Percentiles rank a stretch among this genome's conserved stretches.
Conservation (phyloP, 2,113 vertebrate species). For the Leptobrachium ailaonicum region DNA sequence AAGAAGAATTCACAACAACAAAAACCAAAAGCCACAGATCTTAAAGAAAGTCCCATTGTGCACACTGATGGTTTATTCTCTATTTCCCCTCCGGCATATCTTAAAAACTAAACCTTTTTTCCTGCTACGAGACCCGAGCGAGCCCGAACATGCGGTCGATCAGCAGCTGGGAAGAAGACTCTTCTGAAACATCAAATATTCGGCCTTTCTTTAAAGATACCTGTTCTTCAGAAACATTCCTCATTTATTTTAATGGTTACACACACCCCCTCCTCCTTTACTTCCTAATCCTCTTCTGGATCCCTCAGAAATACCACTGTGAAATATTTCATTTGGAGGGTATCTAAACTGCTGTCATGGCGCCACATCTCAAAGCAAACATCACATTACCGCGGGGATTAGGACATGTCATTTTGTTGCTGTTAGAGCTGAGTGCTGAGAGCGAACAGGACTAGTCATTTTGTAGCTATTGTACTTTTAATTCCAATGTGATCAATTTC, state of each 20-base stretch:
- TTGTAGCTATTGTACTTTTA: no score
- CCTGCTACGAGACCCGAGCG: background rate
- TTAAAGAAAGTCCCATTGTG: background rate
- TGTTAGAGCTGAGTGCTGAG: no score
- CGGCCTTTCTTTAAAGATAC: background rate
- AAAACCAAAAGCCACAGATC: background rate
- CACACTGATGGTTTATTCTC: background rate
- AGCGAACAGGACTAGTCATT: no score
- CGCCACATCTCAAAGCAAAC: no score
- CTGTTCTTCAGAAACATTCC: constrained; percentile 31
- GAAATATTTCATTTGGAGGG: constrained; percentile 16
- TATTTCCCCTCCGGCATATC: background rate
- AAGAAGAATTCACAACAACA: no score
- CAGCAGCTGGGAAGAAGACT: constrained; percentile 4
- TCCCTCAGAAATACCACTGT: constrained; percentile 9
- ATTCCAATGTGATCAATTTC: no score
- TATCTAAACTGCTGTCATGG: no score
- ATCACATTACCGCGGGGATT: no score
- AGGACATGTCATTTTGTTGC: no score
- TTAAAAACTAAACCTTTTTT: constrained; percentile 11
- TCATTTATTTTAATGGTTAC: constrained; percentile 7
- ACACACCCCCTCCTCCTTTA: constrained; percentile 10
- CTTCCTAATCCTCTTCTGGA: constrained; percentile 19
- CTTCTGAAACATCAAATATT: background rate
- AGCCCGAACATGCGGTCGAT: constrained; percentile 1